A percentile compares a stretch with the other conserved stretches of the same genome.
phyloP scores from a whole-genome alignment of 1,140 invertebrate genomes.

The Sycophila sp. region DNA sequence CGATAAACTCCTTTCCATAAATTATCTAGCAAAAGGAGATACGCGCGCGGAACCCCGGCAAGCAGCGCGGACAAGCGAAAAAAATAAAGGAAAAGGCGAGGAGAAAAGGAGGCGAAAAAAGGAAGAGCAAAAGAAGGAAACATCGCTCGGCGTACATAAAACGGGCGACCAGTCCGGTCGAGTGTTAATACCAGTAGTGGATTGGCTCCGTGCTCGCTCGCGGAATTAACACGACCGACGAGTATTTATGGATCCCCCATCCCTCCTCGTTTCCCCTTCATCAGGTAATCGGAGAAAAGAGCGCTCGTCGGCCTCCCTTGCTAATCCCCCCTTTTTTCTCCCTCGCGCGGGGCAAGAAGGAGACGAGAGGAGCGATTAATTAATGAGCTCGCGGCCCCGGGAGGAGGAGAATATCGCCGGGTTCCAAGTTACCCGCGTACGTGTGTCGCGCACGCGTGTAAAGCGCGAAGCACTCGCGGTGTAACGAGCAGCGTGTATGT shows the following conservation, averaged over 20 bases:
- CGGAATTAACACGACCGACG: slow-evolving; percentile 54
- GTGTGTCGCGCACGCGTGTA: too few species aligned
- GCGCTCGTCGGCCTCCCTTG: background rate
- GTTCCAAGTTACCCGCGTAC: too few species aligned
- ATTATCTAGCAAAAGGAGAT: too few species aligned
- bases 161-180: slow-evolving; percentile 36
- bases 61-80: background rate
- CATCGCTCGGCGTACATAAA: background rate
- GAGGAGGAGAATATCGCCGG: background rate
- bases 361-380: slow-evolving; percentile 36
- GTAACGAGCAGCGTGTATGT: slow-evolving; percentile 19
- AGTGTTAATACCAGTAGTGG: slow-evolving; percentile 61
- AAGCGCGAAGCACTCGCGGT: background rate
- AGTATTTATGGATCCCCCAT: slow-evolving; percentile 27
- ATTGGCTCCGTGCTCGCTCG: slow-evolving; percentile 53
- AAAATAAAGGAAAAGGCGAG: background rate
- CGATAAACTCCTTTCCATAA: too few species aligned
- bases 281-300: background rate
- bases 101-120: too few species aligned
- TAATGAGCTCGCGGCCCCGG: slow-evolving; percentile 37
- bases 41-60: background rate
- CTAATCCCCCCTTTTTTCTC: background rate
- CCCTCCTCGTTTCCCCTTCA: background rate
- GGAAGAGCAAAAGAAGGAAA: background rate
- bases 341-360: background rate